Percentiles rank a stretch among this genome's conserved stretches.
Conservation (phyloP, 2,888 invertebrate species). For the Onchidella celtica region DNA sequence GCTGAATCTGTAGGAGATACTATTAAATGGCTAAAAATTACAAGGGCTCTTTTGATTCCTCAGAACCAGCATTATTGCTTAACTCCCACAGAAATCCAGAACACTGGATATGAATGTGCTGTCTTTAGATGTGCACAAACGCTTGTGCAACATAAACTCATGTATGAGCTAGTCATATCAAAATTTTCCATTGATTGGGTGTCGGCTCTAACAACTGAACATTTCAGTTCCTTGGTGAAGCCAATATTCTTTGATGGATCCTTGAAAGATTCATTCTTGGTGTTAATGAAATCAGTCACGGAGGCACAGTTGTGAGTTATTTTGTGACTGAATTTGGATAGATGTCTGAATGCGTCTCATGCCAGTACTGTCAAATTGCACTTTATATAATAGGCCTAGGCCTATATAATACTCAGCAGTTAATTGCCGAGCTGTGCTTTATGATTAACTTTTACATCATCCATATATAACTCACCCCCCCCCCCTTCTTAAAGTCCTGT, state of each 20-base stretch:
- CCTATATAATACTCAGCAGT: too few species aligned
- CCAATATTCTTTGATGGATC: constrained; percentile 33
- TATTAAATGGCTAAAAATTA: constrained; percentile 36
- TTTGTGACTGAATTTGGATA: background rate
- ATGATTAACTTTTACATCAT: too few species aligned
- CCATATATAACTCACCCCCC: too few species aligned
- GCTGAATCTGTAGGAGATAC: constrained; percentile 15
- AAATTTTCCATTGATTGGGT: constrained; percentile 39
- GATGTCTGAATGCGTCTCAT: too few species aligned
- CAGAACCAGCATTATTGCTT: background rate
- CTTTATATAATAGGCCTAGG: too few species aligned
- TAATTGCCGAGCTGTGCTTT: too few species aligned
- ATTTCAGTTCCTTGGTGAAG: constrained; percentile 13
- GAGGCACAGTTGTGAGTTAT: constrained; percentile 29
- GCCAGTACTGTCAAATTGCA: too few species aligned
- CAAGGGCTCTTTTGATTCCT: constrained; percentile 16
- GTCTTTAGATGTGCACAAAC: background rate
- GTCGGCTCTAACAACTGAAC: constrained; percentile 14
- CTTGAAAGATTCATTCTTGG: constrained; percentile 13
- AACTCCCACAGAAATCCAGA: background rate
- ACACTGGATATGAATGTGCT: constrained; percentile 19
- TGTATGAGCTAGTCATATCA: constrained; percentile 23
- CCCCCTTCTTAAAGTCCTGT: too few species aligned
- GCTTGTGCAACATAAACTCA: constrained; percentile 8
- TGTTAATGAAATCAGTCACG: constrained; percentile 34